Base-by-base conservation (phyloP, 2,888 invertebrate genomes). In the Athalia rosae region DNA sequence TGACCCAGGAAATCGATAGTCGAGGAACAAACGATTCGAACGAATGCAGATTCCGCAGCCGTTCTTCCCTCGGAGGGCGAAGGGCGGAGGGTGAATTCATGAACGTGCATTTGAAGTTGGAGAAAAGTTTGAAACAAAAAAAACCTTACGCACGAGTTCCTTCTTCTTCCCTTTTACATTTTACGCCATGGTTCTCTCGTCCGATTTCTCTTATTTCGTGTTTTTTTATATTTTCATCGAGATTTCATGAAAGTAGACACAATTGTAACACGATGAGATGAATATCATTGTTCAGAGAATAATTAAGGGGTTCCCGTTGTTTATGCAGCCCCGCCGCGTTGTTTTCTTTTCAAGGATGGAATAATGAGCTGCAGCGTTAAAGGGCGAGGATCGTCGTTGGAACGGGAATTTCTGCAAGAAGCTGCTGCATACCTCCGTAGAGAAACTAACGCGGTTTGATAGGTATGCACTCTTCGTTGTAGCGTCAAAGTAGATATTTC, bases 1-100 rank as follows among this genome's bases (percentile, higher is more conserved):
- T 74, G 74, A 74, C 74, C 74, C 61, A 56, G 48, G 62, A 59
- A 74, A 74, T 74, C 74, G 74, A 74, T 74, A 74, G 61, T 62
- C 74, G 58, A 74, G 48, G 48, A 59, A 28, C 28, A 28, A 28
- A 28, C 28, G 28, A 28, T 28, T 28, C 28, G 1, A 2, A 62
- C 59, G 74, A 74, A 74, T 74, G 74, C 74, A 74, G 59, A 74
- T 74, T 71, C 74, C 61, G 74, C 61, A 62, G 74, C 15, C 61
- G 6, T 56, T 9, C 56, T 8, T 15, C 45, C 47, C 11, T 28
- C 9, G 50, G 3, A 66, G 41, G 28, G 4, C 62, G 4, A 50
- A 13, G 48, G 28, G 45, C 15, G 4, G 45, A 45, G 56, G 7
- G 58, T 3, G 41, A 53, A 11, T 67, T 53, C 53, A 43, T 15